Percentiles rank a stretch among this genome's conserved stretches.
phyloP scores from a whole-genome alignment of 1,140 invertebrate species.

The Drosophila asahinai region DNA sequence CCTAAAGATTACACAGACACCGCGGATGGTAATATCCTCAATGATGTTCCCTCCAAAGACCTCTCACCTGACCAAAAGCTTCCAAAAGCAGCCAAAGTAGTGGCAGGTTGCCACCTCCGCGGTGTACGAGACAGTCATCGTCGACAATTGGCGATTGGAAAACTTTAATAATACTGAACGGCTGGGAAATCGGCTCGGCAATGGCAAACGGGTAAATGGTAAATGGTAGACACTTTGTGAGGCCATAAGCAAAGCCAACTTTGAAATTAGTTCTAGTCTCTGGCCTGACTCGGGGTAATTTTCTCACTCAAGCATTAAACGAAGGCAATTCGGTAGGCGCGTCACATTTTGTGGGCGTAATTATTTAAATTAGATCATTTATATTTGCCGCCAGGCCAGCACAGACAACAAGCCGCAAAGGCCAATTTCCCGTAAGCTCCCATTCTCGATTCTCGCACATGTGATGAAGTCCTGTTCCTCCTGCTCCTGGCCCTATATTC shows the following conservation, averaged over 20 bases:
- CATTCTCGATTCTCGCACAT: conserved; percentile 50
- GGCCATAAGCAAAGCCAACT: conserved; percentile 54
- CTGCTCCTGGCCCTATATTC: conserved; percentile 4
- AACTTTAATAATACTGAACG: conserved; percentile 37
- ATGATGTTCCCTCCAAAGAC: background rate
- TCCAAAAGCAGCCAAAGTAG: conserved; percentile 93
- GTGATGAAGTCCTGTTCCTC: conserved; percentile 46
- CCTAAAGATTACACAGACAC: conserved; percentile 80
- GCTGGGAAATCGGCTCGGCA: conserved; percentile 27
- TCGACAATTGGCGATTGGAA: conserved; percentile 33
- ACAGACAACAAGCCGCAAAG: conserved; percentile 59
- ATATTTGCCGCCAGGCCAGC: conserved; percentile 69
- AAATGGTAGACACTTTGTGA: conserved; percentile 40
- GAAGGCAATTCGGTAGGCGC: conserved; percentile 60
- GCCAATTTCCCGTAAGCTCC: conserved; percentile 64
- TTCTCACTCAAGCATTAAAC: conserved; percentile 67
- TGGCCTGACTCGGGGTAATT: conserved; percentile 50
- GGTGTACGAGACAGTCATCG: conserved; percentile 95
- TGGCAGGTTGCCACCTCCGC: conserved; percentile 93
- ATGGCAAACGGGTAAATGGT: conserved; percentile 9
- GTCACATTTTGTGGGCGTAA: conserved; percentile 70
- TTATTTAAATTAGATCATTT: conserved; percentile 81
- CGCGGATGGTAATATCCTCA: background rate
- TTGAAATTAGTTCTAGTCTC: conserved; percentile 50
- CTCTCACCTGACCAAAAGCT: conserved; percentile 90